Evolutionary conservation across 1,140 invertebrate genomes (phyloP).

Genomic region (Agrypnia vestita): DNA sequence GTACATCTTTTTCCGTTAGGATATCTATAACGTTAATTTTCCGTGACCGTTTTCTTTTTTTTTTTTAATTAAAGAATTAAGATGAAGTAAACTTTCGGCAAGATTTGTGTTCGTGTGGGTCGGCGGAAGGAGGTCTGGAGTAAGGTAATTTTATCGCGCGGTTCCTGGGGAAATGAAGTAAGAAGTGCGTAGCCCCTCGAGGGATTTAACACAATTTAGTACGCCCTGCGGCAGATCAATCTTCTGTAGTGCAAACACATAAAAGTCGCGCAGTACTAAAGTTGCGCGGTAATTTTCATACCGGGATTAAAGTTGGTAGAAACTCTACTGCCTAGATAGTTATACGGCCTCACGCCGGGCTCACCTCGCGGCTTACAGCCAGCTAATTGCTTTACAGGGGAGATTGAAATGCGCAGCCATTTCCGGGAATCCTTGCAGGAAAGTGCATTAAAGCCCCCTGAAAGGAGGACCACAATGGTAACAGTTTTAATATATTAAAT

Average conservation of each 20-base stretch:
- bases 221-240: constrained; percentile 55
- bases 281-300: constrained; percentile 51
- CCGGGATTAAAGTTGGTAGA: constrained; percentile 12
- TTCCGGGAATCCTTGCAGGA: no score
- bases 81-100: no score
- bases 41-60: no score
- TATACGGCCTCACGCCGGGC: background rate
- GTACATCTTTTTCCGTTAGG: no score
- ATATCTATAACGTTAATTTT: no score
- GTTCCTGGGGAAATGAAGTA: constrained; percentile 7
- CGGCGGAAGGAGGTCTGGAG: background rate
- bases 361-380: background rate
- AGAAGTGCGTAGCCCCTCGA: background rate
- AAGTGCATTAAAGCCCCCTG: no score
- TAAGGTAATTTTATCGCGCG: constrained; percentile 2
- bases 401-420: background rate
- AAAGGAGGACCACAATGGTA: no score
- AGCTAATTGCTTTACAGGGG: constrained; percentile 23
- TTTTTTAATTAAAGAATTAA: no score
- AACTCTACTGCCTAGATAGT: constrained; percentile 15
- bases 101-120: background rate
- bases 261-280: constrained; percentile 52
- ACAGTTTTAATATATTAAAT: no score
- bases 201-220: constrained; percentile 57
- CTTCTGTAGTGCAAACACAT: constrained; percentile 42